Evolutionary conservation across 2,797 vertebrate species (phyloP), one percentile per base, ranked within the genome.

Genomic region (Antennarius maculatus): DNA sequence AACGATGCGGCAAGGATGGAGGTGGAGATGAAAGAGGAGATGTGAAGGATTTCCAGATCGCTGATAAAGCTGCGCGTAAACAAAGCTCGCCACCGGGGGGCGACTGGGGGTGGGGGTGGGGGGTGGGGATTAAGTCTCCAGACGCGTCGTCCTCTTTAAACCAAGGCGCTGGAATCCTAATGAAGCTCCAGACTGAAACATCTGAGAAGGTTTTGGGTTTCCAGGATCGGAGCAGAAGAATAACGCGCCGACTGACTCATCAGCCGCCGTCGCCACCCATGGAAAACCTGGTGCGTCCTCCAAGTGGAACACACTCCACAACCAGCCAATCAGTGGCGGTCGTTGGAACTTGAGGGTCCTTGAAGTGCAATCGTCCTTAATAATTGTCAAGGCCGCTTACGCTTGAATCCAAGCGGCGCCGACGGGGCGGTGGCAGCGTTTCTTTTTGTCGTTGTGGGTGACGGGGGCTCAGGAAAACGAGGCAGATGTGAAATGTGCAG

Each of bases 21-120:
- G 89, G 86, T 88, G 80, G 84, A 92, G 91, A 91, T 90, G 90
- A 92, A 92, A 91, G 89, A 68, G 66, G 68, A 86, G 83, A 86
- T 87, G 79, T 67, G 79, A 83, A 86, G 83, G 81, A 80, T 89
- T 91, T 86, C 64, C 69, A 85, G 87, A 92, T 93, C 86, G 82
- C 89, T 74, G 90, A 86, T 89, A 85, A 87, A 80, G 80, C 71
- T 50, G 54, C 47, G 85, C 63, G 46, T 82, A 88, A 90, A 91
- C 85, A 89, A 88, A 88, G 85, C 83, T 80, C 58, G 85, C 87
- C 85, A 23, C 54, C 62, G 42, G 86, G 88, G 86, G 66, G 41
- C 42, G 69, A 63, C 77, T 76, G 62, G 67, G 34, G 66, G 80
- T 87, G 84, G 82, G 58, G 54, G 84, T 81, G 88, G 84, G 82